phyloP scores from a whole-genome alignment of 2,113 vertebrate species.

The Cyphomyrus discorhynchus region DNA sequence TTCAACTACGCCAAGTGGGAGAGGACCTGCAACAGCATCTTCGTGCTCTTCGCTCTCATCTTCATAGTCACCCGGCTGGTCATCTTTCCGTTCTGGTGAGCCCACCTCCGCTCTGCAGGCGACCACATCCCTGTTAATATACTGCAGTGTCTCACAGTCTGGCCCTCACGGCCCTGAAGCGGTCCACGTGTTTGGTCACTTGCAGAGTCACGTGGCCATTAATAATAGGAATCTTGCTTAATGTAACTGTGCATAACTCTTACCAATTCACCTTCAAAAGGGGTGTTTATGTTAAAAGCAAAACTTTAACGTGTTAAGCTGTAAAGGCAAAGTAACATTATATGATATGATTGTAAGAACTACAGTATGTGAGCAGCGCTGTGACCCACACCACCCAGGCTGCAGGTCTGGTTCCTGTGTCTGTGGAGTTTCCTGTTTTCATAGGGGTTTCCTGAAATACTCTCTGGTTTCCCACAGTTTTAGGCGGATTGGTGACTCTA shows the following conservation, averaged over 20 bases:
- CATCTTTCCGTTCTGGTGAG: conserved; percentile 89
- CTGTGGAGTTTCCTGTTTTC: neutral
- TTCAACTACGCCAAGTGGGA: conserved; percentile 84
- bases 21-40: conserved; percentile 71
- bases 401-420: neutral
- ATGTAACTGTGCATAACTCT: neutral
- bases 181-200: neutral
- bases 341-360: neutral
- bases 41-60: conserved; percentile 67
- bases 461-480: neutral
- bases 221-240: neutral
- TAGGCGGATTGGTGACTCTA: neutral
- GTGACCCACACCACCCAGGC: neutral
- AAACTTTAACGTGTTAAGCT: neutral
- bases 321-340: neutral
- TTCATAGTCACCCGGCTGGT: conserved; percentile 81
- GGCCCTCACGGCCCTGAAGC: neutral
- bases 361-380: neutral
- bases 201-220: neutral
- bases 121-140: neutral
- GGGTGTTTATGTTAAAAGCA: neutral
- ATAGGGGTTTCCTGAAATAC: neutral
- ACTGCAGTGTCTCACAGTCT: neutral
- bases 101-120: neutral
- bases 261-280: neutral